Percentiles rank a stretch among this genome's conserved stretches.
phyloP scores from a whole-genome alignment of 2,888 invertebrate genomes.

The Hydropsyche betteni region DNA sequence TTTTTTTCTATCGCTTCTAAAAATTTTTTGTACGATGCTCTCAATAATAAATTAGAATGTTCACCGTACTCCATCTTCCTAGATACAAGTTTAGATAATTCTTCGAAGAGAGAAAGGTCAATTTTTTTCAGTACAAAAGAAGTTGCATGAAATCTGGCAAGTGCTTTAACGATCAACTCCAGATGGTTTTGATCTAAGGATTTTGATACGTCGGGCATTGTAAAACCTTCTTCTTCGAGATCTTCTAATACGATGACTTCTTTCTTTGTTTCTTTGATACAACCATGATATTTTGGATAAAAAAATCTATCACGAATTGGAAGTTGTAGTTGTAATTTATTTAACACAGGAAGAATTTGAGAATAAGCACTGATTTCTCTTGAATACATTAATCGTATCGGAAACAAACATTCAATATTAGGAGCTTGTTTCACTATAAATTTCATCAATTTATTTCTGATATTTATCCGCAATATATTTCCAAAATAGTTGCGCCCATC shows the following conservation, averaged over 20 bases:
- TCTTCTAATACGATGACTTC: conserved; percentile 47
- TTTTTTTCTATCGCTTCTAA: not conserved
- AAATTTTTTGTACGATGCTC: not conserved
- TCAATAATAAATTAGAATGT: not conserved
- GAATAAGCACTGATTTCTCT: conserved; percentile 18
- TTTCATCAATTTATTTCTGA: not conserved
- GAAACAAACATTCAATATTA: not conserved
- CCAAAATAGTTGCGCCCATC: conserved; percentile 20
- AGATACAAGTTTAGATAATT: conserved; percentile 22
- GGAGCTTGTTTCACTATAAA: conserved; percentile 7
- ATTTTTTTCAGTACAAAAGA: conserved; percentile 52
- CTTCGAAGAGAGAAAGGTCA: conserved; percentile 49
- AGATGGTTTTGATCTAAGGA: conserved; percentile 49
- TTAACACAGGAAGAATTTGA: not conserved
- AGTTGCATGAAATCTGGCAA: conserved; percentile 53
- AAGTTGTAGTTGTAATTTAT: conserved; percentile 42
- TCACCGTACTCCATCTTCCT: not conserved
- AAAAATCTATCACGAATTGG: not conserved
- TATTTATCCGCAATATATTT: not conserved
- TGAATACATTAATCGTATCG: not conserved
- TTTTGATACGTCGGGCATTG: conserved; percentile 35
- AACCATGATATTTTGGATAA: conserved; percentile 2
- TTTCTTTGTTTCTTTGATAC: not conserved
- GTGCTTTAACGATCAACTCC: conserved; percentile 41
- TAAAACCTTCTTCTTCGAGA: conserved; percentile 44